Percentiles rank a stretch among this genome's conserved stretches.
phyloP scores from a whole-genome alignment of 2,888 invertebrate species.

The Nemurella pictetii region DNA sequence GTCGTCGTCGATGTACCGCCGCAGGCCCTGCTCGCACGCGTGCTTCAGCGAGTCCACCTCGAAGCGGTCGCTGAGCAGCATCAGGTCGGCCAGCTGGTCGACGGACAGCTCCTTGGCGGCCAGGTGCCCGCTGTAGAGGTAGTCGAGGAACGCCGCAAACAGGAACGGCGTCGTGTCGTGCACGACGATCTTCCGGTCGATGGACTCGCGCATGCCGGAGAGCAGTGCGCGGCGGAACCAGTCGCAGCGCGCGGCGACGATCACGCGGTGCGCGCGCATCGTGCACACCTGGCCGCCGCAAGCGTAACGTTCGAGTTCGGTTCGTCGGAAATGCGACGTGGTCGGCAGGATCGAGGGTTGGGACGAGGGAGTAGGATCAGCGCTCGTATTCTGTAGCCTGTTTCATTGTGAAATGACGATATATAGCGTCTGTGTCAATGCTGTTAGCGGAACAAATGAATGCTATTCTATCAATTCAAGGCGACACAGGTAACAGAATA shows the following conservation, averaged over 20 bases:
- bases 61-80: slow-evolving; percentile 65
- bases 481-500: too few species aligned
- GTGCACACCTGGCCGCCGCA: slow-evolving; percentile 49
- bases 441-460: too few species aligned
- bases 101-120: slow-evolving; percentile 55
- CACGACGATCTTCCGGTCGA: slow-evolving; percentile 68
- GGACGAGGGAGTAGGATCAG: too few species aligned
- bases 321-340: too few species aligned
- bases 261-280: slow-evolving; percentile 64
- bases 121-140: slow-evolving; percentile 65
- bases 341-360: too few species aligned
- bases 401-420: too few species aligned
- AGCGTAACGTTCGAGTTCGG: too few species aligned
- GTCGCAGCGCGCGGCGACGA: slow-evolving; percentile 68
- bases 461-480: too few species aligned
- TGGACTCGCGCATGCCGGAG: slow-evolving; percentile 72
- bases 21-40: slow-evolving; percentile 64
- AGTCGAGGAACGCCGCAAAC: slow-evolving; percentile 64
- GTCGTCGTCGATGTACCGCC: slow-evolving; percentile 63
- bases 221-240: slow-evolving; percentile 70
- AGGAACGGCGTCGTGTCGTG: slow-evolving; percentile 66
- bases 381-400: too few species aligned
- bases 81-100: slow-evolving; percentile 64
- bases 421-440: too few species aligned
- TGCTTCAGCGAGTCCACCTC: slow-evolving; percentile 65